Percentiles rank a stretch among this genome's conserved stretches.
Evolutionary conservation across 92 coral and sea anemone species (phyloP).

Genomic region (Ricordea florida): DNA sequence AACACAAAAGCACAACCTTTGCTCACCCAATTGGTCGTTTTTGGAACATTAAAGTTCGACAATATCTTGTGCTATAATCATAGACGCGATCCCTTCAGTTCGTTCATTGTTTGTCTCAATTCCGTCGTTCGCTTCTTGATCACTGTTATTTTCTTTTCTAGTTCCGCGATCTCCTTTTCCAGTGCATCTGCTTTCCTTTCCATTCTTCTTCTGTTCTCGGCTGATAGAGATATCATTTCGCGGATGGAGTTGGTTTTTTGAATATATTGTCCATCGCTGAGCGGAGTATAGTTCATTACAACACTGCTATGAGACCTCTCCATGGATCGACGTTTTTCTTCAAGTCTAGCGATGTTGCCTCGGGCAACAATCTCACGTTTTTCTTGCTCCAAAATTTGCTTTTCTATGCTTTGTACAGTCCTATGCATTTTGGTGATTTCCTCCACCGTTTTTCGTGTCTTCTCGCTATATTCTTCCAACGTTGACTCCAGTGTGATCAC

Average conservation of each 20-base stretch:
- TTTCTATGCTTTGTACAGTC: constrained; percentile 34
- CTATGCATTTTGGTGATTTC: constrained; percentile 38
- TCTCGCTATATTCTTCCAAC: constrained; percentile 3
- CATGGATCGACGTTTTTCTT: constrained; percentile 51
- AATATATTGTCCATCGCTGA: constrained; percentile 44
- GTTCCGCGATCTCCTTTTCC: constrained; percentile 44
- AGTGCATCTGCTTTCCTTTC: constrained; percentile 42
- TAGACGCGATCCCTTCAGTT: constrained; percentile 53
- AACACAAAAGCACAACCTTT: too few species aligned
- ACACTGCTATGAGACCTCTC: constrained; percentile 25
- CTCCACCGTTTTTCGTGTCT: constrained; percentile 12
- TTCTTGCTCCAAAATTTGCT: constrained; percentile 26
- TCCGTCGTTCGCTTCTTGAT: constrained; percentile 33
- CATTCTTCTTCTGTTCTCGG: constrained; percentile 1
- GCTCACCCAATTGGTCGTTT: too few species aligned
- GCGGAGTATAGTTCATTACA: constrained; percentile 39
- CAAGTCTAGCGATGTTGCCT: constrained; percentile 11
- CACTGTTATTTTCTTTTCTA: constrained; percentile 38
- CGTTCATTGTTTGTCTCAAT: constrained; percentile 45
- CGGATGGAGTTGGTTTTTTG: constrained; percentile 7
- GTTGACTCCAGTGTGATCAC: constrained; percentile 39
- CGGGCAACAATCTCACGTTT: constrained; percentile 39
- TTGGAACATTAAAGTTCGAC: too few species aligned
- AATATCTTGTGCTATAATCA: too few species aligned
- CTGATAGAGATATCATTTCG: constrained; percentile 20